Evolutionary conservation across 1,140 invertebrate genomes (phyloP).

Genomic region (Acyrthosiphon pisum): DNA sequence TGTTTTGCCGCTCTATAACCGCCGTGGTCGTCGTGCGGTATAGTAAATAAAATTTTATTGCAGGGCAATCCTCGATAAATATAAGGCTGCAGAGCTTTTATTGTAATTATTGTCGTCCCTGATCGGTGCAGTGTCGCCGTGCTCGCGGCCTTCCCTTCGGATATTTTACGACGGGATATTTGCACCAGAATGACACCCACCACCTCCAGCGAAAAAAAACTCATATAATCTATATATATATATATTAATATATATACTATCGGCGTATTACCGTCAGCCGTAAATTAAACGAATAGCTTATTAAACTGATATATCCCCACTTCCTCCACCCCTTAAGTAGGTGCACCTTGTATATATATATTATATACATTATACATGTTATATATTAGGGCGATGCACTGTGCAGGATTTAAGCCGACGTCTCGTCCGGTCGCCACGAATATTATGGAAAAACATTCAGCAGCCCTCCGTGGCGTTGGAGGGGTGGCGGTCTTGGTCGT

Average conservation of each 20-base stretch:
- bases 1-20: background rate
- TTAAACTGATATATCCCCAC: constrained; percentile 33
- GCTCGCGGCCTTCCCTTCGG: constrained; percentile 2
- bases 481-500: background rate
- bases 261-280: constrained; percentile 36
- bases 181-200: background rate
- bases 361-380: background rate
- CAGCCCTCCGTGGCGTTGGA: background rate
- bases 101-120: constrained; percentile 52
- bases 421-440: constrained; percentile 48
- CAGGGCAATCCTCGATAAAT: constrained; percentile 37
- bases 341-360: constrained; percentile 4
- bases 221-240: constrained; percentile 24
- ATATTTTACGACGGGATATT: constrained; percentile 43
- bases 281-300: constrained; percentile 57
- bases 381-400: background rate
- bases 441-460: constrained; percentile 25
- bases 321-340: background rate
- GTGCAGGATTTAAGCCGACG: constrained; percentile 37
- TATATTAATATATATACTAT: background rate
- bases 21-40: background rate
- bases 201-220: constrained; percentile 12
- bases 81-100: constrained; percentile 46
- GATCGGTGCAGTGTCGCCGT: constrained; percentile 13
- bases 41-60: constrained; percentile 55